phyloP scores from a whole-genome alignment of 2,113 vertebrate species.

The Phrynosoma platyrhinos region DNA sequence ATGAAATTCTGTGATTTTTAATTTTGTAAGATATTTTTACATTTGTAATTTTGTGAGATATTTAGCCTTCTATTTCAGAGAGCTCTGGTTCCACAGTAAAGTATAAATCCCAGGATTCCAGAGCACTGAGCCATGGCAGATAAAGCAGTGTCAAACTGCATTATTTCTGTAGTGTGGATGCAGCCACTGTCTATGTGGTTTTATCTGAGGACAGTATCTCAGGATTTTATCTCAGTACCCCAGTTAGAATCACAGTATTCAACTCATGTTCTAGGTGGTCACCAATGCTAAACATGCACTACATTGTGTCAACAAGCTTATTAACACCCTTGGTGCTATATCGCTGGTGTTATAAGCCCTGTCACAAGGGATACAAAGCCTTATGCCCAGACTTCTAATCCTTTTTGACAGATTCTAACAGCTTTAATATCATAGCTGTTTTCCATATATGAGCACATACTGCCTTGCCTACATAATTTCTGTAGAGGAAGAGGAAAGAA shows the following conservation, averaged over 20 bases:
- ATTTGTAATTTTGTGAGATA: too few species aligned
- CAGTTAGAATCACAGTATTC: neutral
- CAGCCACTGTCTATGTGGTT: too few species aligned
- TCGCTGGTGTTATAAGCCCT: neutral
- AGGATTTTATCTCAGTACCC: too few species aligned
- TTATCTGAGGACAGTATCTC: too few species aligned
- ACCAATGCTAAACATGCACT: neutral
- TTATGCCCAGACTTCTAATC: neutral
- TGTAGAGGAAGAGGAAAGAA: slow-evolving; percentile 2
- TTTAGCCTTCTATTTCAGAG: too few species aligned
- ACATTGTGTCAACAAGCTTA: neutral
- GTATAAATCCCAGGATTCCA: too few species aligned
- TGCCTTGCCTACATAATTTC: neutral
- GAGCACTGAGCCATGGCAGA: too few species aligned
- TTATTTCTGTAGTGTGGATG: too few species aligned
- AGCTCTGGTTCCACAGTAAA: too few species aligned
- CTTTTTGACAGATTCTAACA: neutral
- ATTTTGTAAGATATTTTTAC: too few species aligned
- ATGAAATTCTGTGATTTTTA: too few species aligned
- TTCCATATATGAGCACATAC: neutral
- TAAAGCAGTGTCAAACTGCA: too few species aligned
- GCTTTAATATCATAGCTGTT: neutral
- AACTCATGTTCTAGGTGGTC: neutral
- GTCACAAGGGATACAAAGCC: neutral
- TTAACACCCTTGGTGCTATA: neutral